These are phyloP conservation scores for Calliphora vicina DNA, from an alignment of 1,140 invertebrate genomes.

Conservation along the genomic window DNA sequence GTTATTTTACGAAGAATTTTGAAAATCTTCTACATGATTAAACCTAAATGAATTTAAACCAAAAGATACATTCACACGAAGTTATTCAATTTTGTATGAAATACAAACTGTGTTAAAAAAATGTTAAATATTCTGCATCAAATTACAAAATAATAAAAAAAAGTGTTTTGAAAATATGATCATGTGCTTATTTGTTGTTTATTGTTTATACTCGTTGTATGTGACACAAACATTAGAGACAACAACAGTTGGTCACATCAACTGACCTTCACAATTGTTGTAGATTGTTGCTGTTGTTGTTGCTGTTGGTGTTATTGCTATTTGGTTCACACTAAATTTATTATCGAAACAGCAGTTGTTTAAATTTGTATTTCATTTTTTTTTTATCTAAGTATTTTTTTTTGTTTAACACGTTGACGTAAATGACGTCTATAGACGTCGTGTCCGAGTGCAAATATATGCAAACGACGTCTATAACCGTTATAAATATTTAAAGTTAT, in stretches of 20 bases:
- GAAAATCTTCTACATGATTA: background rate
- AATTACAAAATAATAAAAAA: background rate
- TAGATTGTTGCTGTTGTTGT: background rate
- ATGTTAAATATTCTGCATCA: background rate
- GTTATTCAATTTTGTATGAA: background rate
- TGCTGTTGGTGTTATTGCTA: background rate
- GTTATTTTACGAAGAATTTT: background rate
- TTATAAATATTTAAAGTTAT: too few relatives aligned
- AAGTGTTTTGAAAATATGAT: background rate
- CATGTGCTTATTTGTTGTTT: background rate
- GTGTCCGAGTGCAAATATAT: too few relatives aligned
- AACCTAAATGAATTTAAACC: background rate
- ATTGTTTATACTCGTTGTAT: too few relatives aligned
- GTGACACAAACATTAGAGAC: background rate
- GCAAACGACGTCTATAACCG: too few relatives aligned
- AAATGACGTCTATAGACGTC: too few relatives aligned
- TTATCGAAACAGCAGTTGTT: background rate
- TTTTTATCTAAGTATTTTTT: background rate
- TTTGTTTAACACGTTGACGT: too few relatives aligned
- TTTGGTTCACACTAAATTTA: background rate
- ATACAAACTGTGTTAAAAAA: background rate
- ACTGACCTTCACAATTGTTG: slow-evolving; percentile 13
- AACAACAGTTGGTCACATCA: slow-evolving; percentile 2
- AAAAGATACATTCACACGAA: background rate
- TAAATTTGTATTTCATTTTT: background rate